Conservation (phyloP, 2,797 vertebrate species). For the Mormyrops attenuatus region DNA sequence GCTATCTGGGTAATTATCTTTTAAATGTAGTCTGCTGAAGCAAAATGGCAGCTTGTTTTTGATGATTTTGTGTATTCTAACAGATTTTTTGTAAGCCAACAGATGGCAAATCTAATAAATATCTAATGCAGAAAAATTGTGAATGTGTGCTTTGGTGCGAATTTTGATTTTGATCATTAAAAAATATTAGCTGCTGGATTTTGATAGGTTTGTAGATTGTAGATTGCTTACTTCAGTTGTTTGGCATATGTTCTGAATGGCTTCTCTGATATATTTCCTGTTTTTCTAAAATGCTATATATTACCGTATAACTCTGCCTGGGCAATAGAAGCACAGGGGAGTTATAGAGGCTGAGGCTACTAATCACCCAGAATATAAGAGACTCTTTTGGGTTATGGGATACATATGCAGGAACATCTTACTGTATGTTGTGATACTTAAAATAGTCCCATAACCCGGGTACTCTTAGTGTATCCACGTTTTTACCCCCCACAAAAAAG, state of each 20-base stretch:
- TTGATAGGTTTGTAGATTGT: not conserved
- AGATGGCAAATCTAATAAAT: constrained; percentile 4
- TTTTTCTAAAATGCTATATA: not conserved
- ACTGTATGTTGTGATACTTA: constrained; percentile 58
- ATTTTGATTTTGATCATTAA: not conserved
- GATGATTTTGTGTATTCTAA: not conserved
- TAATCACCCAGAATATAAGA: constrained; percentile 49
- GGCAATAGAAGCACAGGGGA: not conserved
- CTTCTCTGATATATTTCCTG: not conserved
- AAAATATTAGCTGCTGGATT: not conserved
- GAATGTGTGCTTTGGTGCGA: not conserved
- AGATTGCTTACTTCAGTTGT: not conserved
- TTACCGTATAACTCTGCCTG: not conserved
- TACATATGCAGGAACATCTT: constrained; percentile 62
- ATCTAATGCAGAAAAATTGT: constrained; percentile 1
- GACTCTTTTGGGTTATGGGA: constrained; percentile 53
- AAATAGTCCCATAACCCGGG: constrained; percentile 61
- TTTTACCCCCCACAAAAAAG: constrained; percentile 31
- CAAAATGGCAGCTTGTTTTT: not conserved
- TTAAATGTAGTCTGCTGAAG: not conserved
- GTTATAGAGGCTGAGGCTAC: constrained; percentile 3
- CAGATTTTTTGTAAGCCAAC: not conserved
- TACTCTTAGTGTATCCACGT: constrained; percentile 66
- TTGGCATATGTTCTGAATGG: not conserved
- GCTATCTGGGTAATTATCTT: not conserved